Evolutionary conservation across 2,888 invertebrate species (phyloP), one percentile per base, ranked within the genome.

Genomic region (Alcis repandata): DNA sequence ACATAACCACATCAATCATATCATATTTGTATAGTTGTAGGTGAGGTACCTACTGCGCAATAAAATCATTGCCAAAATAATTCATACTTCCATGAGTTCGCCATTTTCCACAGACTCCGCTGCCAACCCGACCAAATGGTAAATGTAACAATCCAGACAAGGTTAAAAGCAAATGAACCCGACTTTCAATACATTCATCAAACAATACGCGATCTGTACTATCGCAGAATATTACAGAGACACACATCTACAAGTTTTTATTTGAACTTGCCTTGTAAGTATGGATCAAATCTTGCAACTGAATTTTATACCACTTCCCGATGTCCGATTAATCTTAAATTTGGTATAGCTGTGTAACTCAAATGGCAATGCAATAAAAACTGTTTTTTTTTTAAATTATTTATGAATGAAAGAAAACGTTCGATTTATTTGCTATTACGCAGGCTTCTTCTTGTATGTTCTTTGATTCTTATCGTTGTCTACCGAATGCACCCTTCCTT

Each of bases 141-240:
- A 63, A 61, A 61, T 62, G 59, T 67, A 54, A 56, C 52, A 56
- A 61, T n/a, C 57, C 67, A 52, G 67, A 64, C 63, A 69, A 69
- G 67, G 67, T 67, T 69, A 63, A 60, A 66, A 61, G 63, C 66
- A 67, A 69, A 63, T 54, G 59, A 68, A 62, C 62, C 52, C 52
- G 54, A 60, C 32, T 53, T 63, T 51, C 66, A 63, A 63, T 70
- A 66, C 56, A 67, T 69, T 58, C 54, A 67, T 67, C 65, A 57
- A 63, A 62, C 61, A 61, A 57, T 66, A 38, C 33, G 43, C 48
- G 20, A 13, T 43, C 49, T 41, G 49, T 49, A 48, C 22, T 15
- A 9, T 6, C 19, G 11, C 56, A 19, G 56, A 56, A 45, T 13
- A 56, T 36, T 13, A 10, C 45, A 60, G 51, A 60, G 15, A 49